Percentiles rank a stretch among this genome's conserved stretches.
Evolutionary conservation across 23 tunicate species (phyloP).

Genomic region (Styela clava): DNA sequence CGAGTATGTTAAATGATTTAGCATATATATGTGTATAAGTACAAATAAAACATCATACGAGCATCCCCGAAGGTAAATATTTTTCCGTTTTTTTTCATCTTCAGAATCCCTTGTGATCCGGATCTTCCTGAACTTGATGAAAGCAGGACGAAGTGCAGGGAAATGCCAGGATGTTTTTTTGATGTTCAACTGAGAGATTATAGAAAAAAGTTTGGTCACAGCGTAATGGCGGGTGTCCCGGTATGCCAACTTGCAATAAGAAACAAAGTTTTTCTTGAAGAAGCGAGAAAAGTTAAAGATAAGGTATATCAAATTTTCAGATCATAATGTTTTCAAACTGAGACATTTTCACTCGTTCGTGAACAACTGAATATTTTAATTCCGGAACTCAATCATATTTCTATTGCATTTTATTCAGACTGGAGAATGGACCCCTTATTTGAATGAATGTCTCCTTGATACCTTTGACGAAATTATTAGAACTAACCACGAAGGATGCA

Average conservation of each 20-base stretch:
- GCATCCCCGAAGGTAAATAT: too few species aligned
- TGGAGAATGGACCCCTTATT: slow-evolving; percentile 12
- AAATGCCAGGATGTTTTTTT: slow-evolving; percentile 25
- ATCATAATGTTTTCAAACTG: background rate
- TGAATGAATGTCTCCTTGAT: slow-evolving; percentile 18
- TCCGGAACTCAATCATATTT: too few species aligned
- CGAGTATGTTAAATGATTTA: too few species aligned
- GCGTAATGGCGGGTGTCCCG: slow-evolving; percentile 25
- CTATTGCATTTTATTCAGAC: slow-evolving; percentile 1
- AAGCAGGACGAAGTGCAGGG: background rate
- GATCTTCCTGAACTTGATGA: background rate
- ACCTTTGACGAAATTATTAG: slow-evolving; percentile 22
- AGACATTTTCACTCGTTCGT: too few species aligned
- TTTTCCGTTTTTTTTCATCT: too few species aligned
- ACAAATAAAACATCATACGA: too few species aligned
- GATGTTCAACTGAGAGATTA: background rate
- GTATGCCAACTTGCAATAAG: slow-evolving; percentile 29
- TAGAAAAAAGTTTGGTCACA: slow-evolving; percentile 20
- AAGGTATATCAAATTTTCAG: slow-evolving; percentile 3
- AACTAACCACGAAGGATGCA: slow-evolving; percentile 17
- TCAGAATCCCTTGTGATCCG: slow-evolving; percentile 26
- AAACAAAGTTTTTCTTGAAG: slow-evolving; percentile 19
- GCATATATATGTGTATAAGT: too few species aligned
- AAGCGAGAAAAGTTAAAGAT: slow-evolving; percentile 11
- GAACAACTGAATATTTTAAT: too few species aligned